A percentile compares a stretch with the other conserved stretches of the same genome.
phyloP scores from a whole-genome alignment of 2,888 invertebrate genomes.

The Amphiduros pacificus region DNA sequence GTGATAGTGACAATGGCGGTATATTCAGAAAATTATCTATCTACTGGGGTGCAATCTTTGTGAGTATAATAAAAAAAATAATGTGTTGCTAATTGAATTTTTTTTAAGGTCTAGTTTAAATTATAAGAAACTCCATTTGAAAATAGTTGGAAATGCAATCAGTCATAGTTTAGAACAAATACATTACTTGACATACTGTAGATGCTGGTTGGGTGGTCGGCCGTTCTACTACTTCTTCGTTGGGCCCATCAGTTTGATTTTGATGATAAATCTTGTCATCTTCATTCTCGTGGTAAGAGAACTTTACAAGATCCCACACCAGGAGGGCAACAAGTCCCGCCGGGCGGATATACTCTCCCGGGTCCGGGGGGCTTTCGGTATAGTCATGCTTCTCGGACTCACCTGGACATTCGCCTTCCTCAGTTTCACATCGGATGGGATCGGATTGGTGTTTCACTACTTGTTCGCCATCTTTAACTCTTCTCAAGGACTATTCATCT shows the following conservation, averaged over 20 bases:
- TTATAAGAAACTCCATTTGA: no score
- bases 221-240: constrained; percentile 49
- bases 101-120: no score
- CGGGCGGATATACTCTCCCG: constrained; percentile 33
- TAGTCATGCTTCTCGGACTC: constrained; percentile 48
- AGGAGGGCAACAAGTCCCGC: no score
- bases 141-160: no score
- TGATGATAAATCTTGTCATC: constrained; percentile 58
- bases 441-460: constrained; percentile 44
- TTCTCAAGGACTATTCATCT: constrained; percentile 54
- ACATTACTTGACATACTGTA: no score
- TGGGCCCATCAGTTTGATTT: constrained; percentile 57
- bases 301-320: constrained; percentile 29
- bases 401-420: constrained; percentile 54
- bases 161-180: no score
- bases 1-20: no score
- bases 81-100: no score
- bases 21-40: no score
- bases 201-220: constrained; percentile 46
- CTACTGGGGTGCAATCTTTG: no score
- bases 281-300: constrained; percentile 57
- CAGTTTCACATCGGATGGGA: constrained; percentile 43
- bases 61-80: no score
- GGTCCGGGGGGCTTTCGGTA: constrained; percentile 42
- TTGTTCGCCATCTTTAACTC: constrained; percentile 54